Conservation (phyloP, 2,888 invertebrate species). For the Mystacides longicornis region DNA sequence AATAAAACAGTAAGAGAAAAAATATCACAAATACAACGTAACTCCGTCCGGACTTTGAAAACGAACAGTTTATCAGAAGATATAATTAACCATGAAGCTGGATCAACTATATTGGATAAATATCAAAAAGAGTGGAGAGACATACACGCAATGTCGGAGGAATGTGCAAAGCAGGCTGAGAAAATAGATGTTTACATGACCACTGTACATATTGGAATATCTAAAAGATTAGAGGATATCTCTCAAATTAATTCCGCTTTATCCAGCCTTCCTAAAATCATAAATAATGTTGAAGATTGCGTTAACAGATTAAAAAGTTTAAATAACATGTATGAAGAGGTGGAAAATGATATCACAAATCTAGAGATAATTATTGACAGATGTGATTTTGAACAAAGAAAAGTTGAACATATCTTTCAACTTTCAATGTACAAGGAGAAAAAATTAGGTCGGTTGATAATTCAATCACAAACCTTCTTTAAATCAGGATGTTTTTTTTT, state of each 20-base stretch:
- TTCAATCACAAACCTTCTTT: not conserved
- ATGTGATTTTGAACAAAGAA: constrained; percentile 61
- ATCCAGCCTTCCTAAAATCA: constrained; percentile 37
- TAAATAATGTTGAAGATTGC: constrained; percentile 45
- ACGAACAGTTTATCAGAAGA: not conserved
- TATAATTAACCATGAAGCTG: constrained; percentile 46
- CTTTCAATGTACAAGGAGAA: constrained; percentile 63
- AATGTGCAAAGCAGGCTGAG: constrained; percentile 57
- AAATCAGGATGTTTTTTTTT: not conserved
- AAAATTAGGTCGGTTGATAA: constrained; percentile 52
- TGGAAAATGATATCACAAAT: constrained; percentile 56
- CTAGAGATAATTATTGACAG: constrained; percentile 64
- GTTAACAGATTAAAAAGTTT: constrained; percentile 46
- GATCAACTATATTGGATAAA: constrained; percentile 59
- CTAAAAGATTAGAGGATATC: constrained; percentile 13
- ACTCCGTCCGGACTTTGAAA: not conserved
- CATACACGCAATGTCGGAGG: constrained; percentile 60
- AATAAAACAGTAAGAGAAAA: constrained; percentile 21
- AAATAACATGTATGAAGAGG: constrained; percentile 51
- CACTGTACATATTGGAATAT: constrained; percentile 32
- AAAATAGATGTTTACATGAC: constrained; percentile 42
- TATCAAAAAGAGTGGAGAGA: constrained; percentile 67
- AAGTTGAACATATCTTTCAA: constrained; percentile 64
- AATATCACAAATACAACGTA: constrained; percentile 18
- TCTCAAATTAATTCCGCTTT: constrained; percentile 34